Base-by-base conservation (phyloP, 2,888 invertebrate species). In the Loripinus fragilis region DNA sequence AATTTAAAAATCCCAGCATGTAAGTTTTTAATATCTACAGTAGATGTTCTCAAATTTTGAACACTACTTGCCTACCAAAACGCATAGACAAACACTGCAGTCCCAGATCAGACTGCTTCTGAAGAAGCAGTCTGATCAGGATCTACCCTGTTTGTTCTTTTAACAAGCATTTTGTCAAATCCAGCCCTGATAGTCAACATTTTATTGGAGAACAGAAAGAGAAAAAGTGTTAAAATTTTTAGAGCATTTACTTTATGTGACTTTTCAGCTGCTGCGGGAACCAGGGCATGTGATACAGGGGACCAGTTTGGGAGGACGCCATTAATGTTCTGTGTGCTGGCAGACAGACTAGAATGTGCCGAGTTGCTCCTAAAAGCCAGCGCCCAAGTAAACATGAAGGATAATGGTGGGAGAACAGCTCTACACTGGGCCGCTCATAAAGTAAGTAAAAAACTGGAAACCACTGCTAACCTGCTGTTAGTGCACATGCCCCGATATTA, bases 401-500 rank as follows among this genome's bases (percentile, higher is more conserved):
- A 94, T 78, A 90, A 89, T 69, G 91, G 91, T 2, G 94, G 94
- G 0, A 88, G 93, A 28, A 93, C 93, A 15, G 93, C 93, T 5
- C 86, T 94, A 5, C 94, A 94, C 83, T 93, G 93, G 92, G 93
- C 94, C 28, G 91, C 93, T 23, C 92, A 93, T 78, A 93, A 93
- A 89, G 94, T 93, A 78, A 69, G 23, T 65, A n/a, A n/a, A n/a
- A n/a, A n/a, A n/a, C n/a, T n/a, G n/a, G n/a, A n/a, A n/a, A n/a
- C n/a, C n/a, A n/a, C n/a, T n/a, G n/a, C n/a, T n/a, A n/a, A n/a
- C n/a, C n/a, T n/a, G n/a, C n/a, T n/a, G n/a, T n/a, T n/a, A n/a
- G n/a, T n/a, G n/a, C n/a, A n/a, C n/a, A n/a, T n/a, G n/a, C n/a
- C n/a, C n/a, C n/a, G n/a, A n/a, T n/a, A n/a, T n/a, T n/a, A n/a